phyloP scores from a whole-genome alignment of 1,140 invertebrate genomes.

The Carposina sasakii region DNA sequence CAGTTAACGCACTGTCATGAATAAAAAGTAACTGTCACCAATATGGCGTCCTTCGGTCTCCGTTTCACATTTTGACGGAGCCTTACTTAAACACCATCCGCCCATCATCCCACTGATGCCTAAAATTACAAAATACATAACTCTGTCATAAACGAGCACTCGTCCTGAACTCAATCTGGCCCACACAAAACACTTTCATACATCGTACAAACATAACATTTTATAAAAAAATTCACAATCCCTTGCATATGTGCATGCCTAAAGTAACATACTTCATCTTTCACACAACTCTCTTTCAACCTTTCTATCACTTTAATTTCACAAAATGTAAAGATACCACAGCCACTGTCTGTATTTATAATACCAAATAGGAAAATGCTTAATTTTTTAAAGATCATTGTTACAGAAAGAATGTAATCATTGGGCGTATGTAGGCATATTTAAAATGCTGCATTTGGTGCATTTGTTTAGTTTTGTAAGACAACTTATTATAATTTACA shows the following conservation, averaged over 20 bases:
- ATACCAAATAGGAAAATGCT: constrained; percentile 72
- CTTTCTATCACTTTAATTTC: constrained; percentile 47
- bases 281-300: constrained; percentile 52
- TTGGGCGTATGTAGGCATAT: constrained; percentile 53
- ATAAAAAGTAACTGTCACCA: constrained; percentile 55
- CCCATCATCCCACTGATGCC: constrained; percentile 45
- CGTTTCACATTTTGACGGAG: constrained; percentile 51
- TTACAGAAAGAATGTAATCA: constrained; percentile 55
- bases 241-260: constrained; percentile 71
- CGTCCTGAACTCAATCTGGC: constrained; percentile 41
- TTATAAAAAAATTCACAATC: constrained; percentile 67
- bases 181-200: constrained; percentile 48
- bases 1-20: constrained; percentile 42
- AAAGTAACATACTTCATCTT: constrained; percentile 65
- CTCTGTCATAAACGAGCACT: constrained; percentile 48
- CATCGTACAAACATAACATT: constrained; percentile 63
- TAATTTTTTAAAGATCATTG: constrained; percentile 54
- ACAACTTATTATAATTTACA: no score
- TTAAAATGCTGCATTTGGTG: constrained; percentile 47
- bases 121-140: constrained; percentile 64
- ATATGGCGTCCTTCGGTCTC: constrained; percentile 64
- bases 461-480: no score
- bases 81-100: constrained; percentile 59
- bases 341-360: constrained; percentile 71
- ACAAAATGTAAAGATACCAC: constrained; percentile 70